phyloP scores from a whole-genome alignment of 1,140 invertebrate genomes.

The Heliothis virescens region DNA sequence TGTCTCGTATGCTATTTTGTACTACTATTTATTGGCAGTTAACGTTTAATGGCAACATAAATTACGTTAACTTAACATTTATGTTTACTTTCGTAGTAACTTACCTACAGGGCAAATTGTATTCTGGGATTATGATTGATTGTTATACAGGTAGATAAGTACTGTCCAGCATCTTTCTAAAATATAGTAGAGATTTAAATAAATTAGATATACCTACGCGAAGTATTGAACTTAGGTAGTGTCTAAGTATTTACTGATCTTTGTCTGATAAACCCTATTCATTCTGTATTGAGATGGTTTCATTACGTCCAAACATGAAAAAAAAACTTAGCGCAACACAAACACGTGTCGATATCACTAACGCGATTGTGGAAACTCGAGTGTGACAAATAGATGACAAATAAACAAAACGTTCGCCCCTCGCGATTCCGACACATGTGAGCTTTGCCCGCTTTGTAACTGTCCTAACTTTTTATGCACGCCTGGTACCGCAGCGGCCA shows the following conservation, averaged over 20 bases:
- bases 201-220: too few relatives aligned
- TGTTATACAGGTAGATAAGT: background rate
- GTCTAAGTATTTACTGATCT: background rate
- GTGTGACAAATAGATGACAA: conserved; percentile 41
- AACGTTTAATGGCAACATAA: conserved; percentile 29
- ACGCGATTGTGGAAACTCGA: conserved; percentile 39
- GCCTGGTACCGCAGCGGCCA: conserved; percentile 14
- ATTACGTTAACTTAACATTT: conserved; percentile 23
- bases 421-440: conserved; percentile 42
- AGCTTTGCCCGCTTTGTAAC: conserved; percentile 48
- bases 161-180: background rate
- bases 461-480: conserved; percentile 51
- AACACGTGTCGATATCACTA: conserved; percentile 18
- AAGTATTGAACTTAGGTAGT: too few relatives aligned
- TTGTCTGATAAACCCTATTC: background rate
- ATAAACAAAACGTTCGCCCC: conserved; percentile 38
- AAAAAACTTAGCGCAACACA: background rate
- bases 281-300: background rate
- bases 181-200: background rate
- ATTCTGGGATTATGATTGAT: background rate
- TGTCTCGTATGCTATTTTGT: background rate
- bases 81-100: conserved; percentile 17
- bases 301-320: conserved; percentile 1
- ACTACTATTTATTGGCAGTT: conserved; percentile 15
- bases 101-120: conserved; percentile 20